These are phyloP conservation scores for Silvanus unidentatus DNA, from an alignment of 2,888 invertebrate genomes.

Conservation along the genomic window DNA sequence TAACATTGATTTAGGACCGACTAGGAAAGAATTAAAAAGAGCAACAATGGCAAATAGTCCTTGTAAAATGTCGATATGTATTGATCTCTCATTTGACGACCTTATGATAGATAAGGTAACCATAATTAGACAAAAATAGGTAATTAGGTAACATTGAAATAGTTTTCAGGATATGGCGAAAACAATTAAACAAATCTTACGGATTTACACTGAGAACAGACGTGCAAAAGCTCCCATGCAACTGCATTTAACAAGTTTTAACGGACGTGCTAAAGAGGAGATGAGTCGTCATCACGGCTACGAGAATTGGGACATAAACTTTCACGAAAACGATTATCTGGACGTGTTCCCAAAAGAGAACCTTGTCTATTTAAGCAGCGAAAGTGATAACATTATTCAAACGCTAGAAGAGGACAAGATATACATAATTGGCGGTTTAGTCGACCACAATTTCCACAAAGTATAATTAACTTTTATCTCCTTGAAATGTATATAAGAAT, in stretches of 20 bases:
- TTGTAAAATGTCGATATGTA: slow-evolving; percentile 66
- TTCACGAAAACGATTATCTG: slow-evolving; percentile 60
- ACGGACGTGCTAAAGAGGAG: slow-evolving; percentile 64
- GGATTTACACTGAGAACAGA: slow-evolving; percentile 88
- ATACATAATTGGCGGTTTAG: slow-evolving; percentile 94
- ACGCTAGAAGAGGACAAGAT: slow-evolving; percentile 67
- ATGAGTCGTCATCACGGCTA: slow-evolving; percentile 81
- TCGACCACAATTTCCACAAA: slow-evolving; percentile 96
- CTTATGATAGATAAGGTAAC: slow-evolving; percentile 67
- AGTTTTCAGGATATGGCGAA: slow-evolving; percentile 67
- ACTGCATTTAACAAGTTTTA: slow-evolving; percentile 75
- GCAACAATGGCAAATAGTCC: slow-evolving; percentile 63
- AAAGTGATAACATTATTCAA: slow-evolving; percentile 81
- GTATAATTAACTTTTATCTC: slow-evolving; percentile 42
- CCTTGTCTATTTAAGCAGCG: slow-evolving; percentile 87
- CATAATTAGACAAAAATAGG: background rate
- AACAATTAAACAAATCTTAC: slow-evolving; percentile 82
- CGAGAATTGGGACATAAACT: slow-evolving; percentile 85
- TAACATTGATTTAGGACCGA: slow-evolving; percentile 69
- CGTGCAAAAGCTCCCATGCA: slow-evolving; percentile 73
- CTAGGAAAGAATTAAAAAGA: slow-evolving; percentile 71
- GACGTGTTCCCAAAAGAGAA: slow-evolving; percentile 70
- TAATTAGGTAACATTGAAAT: background rate
- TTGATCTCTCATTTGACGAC: slow-evolving; percentile 88
- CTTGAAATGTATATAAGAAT: background rate